These are phyloP conservation scores for Scolopax mira DNA, from an alignment of 2,113 vertebrate species.

Conservation along the genomic window DNA sequence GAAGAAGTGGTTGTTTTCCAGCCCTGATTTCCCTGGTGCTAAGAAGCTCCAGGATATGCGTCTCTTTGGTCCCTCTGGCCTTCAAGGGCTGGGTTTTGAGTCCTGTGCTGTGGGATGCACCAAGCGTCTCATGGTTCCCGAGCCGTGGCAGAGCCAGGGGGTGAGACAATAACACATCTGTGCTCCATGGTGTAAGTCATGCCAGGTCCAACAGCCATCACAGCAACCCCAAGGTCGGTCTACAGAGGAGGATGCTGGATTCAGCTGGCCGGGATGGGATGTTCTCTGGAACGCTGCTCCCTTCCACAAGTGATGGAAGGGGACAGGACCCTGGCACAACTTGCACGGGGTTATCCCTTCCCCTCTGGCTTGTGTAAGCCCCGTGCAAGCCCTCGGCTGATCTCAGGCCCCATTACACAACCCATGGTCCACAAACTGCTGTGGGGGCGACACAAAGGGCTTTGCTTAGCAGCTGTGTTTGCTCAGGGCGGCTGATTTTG, in stretches of 20 bases:
- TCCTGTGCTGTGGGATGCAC: not conserved
- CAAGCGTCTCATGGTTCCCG: rapidly evolving
- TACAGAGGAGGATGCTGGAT: rapidly evolving
- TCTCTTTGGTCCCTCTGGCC: not conserved
- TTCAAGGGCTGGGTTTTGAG: not conserved
- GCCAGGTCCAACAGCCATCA: not conserved
- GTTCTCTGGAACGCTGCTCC: rapidly evolving
- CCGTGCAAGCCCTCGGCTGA: rapidly evolving
- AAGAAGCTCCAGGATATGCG: not conserved
- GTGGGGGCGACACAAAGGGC: conserved; percentile 50
- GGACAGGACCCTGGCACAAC: not conserved
- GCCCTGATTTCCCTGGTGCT: rapidly evolving
- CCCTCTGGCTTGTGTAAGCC: rapidly evolving
- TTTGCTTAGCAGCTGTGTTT: conserved; percentile 71
- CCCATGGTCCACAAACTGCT: rapidly evolving
- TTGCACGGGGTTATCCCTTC: not conserved
- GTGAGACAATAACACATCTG: not conserved
- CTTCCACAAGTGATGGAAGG: rapidly evolving
- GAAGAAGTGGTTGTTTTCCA: not conserved
- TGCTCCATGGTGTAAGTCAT: not conserved
- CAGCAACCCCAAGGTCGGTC: rapidly evolving
- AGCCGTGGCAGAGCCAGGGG: rapidly evolving
- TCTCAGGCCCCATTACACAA: conserved; percentile 3
- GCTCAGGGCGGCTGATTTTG: conserved; percentile 70
- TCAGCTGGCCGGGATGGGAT: rapidly evolving